These are phyloP conservation scores for Leucoraja ocellata DNA, from an alignment of 2,797 vertebrate genomes.

Conservation along the genomic window DNA sequence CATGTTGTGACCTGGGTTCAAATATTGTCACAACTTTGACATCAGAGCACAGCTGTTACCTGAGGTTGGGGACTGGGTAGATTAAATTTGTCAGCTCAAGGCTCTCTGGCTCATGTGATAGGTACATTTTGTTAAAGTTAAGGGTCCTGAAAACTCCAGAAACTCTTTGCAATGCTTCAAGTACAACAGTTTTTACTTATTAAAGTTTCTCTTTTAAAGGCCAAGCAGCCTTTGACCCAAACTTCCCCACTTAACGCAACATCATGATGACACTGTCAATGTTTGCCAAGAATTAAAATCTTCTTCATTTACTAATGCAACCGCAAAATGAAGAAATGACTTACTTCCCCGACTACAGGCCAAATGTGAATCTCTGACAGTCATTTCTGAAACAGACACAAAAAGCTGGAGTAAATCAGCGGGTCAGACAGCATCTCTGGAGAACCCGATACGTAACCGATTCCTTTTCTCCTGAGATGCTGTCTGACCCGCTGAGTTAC, in stretches of 20 bases:
- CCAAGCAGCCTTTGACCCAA: background rate
- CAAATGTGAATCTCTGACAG: background rate
- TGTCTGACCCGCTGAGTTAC: too few species aligned
- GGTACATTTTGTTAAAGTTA: background rate
- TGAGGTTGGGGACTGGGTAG: background rate
- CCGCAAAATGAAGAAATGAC: background rate
- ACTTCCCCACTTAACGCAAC: background rate
- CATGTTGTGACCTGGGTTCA: slow-evolving; percentile 38
- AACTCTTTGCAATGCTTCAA: background rate
- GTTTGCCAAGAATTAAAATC: background rate
- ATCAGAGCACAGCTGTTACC: slow-evolving; percentile 37
- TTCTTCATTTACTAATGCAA: background rate
- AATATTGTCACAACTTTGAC: slow-evolving; percentile 28
- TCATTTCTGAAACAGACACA: background rate
- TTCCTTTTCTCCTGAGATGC: too few species aligned
- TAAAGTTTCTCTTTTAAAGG: background rate
- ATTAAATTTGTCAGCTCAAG: slow-evolving; percentile 35
- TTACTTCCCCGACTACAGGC: background rate
- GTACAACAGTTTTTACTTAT: background rate
- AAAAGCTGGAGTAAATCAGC: too few species aligned
- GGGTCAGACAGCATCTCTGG: too few species aligned
- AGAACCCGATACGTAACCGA: too few species aligned
- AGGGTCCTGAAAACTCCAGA: background rate
- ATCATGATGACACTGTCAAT: too few species aligned
- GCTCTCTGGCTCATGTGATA: background rate